phyloP scores from a whole-genome alignment of 2,113 vertebrate species.

The Brienomyrus brachyistius region DNA sequence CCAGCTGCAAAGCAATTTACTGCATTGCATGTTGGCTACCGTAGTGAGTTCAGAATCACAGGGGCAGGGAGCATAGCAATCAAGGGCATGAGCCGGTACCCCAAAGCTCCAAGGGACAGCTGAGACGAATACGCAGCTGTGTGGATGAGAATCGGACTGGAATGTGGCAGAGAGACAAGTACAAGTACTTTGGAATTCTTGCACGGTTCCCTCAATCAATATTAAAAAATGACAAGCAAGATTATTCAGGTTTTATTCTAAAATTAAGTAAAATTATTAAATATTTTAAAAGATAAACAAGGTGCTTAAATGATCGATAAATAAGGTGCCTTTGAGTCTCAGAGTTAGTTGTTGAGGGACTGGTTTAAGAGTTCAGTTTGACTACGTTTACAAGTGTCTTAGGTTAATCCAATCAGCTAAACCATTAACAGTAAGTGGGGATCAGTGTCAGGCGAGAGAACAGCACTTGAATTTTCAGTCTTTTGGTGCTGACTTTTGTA shows the following conservation, averaged over 20 bases:
- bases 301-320: background rate
- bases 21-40: background rate
- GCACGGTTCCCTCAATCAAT: background rate
- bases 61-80: background rate
- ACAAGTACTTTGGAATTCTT: background rate
- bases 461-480: background rate
- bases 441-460: background rate
- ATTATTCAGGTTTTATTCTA: background rate
- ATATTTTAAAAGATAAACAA: background rate
- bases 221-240: background rate
- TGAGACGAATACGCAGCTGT: background rate
- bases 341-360: background rate
- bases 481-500: background rate
- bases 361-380: background rate
- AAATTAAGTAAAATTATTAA: background rate
- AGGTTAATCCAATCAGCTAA: background rate
- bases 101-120: background rate
- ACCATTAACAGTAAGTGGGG: background rate
- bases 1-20: background rate
- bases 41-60: background rate
- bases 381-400: background rate
- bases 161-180: background rate
- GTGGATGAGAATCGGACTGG: background rate
- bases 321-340: background rate
- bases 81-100: background rate